Base-by-base conservation (phyloP, 64 coral and sea anemone genomes). In the Stichodactyla mertensii region DNA sequence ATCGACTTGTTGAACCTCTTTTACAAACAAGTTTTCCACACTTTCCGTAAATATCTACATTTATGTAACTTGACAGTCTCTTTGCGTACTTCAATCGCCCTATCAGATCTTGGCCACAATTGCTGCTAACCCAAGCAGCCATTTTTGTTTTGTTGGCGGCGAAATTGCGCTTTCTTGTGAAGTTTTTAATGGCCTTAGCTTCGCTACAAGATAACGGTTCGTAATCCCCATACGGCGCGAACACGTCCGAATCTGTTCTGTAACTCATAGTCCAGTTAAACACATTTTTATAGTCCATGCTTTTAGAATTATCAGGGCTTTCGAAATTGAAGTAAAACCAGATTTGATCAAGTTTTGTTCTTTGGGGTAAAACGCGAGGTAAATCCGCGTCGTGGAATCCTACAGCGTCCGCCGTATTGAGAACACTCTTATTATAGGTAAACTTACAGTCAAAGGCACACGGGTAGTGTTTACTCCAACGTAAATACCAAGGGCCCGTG, bases 191-290 rank as follows among this genome's bases (percentile, higher is more conserved):
- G 14, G 0, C 11, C 77, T 24, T 16, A 51, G 36, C 51, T 81
- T 85, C 51, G 22, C 18, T 2, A 67, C 54, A 24, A 52, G 57
- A 6, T 22, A 79, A 61, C 20, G 10, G 6, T 83, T 10, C 85
- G 60, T 81, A 89, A 7, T 10, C 27, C 7, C 92, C 92, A 70
- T 93, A 93, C 10, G 92, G 92, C 7, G 82, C 45, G 67, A 80
- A 52, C 60, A 93, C 79, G 55, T 93, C 92, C 18, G 92, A 93
- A 54, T 93, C 83, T 16, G 83, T 84, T 9, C 88, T 62, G 58
- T 93, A 93, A 52, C 87, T 89, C 92, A 93, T 93, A 1, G 92
- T 93, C 92, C 92, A 93, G 22, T 93, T 93, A 24, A 93, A 93
- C 16, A 93, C 77, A 10, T 71, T 87, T 10, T 59, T 57, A 19